Percentiles rank a stretch among this genome's conserved stretches.
These are phyloP conservation scores for Hyperoplus immaculatus DNA, from an alignment of 2,797 vertebrate species.

Conservation along the genomic window DNA sequence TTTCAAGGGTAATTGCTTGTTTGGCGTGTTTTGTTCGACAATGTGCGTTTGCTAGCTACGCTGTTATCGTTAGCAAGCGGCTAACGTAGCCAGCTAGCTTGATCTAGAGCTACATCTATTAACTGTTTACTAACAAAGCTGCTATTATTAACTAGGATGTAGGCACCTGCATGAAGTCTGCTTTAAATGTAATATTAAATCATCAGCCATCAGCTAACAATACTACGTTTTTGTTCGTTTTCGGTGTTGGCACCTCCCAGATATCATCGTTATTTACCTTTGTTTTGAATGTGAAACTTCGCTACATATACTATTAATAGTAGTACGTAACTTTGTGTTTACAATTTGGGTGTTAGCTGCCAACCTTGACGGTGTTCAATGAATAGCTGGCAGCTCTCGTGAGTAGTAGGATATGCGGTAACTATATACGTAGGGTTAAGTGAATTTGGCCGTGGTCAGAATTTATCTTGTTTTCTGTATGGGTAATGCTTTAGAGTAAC, in stretches of 20 bases:
- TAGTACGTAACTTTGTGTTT: not conserved
- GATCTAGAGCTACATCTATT: not conserved
- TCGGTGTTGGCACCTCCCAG: not conserved
- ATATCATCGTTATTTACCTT: constrained; percentile 16
- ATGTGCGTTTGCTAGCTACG: constrained; percentile 25
- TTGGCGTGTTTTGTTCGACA: constrained; percentile 34
- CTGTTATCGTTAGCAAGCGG: constrained; percentile 54
- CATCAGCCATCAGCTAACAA: no score
- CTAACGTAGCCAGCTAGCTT: constrained; percentile 42
- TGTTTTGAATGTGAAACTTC: not conserved
- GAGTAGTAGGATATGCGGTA: constrained; percentile 36
- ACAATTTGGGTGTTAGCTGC: constrained; percentile 11
- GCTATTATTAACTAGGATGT: fast-evolving
- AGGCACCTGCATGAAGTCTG: not conserved
- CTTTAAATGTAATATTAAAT: not conserved
- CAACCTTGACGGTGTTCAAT: not conserved
- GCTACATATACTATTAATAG: not conserved
- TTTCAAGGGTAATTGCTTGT: constrained; percentile 55
- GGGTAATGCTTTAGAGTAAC: not conserved
- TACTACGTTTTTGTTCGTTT: not conserved
- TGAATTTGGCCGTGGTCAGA: constrained; percentile 26
- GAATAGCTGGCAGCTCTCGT: constrained; percentile 14
- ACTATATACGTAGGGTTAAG: constrained; percentile 68
- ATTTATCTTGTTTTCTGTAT: not conserved
- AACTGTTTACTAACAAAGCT: not conserved